These are phyloP conservation scores for Achlya flavicornis DNA, from an alignment of 2,888 invertebrate species.

Conservation along the genomic window DNA sequence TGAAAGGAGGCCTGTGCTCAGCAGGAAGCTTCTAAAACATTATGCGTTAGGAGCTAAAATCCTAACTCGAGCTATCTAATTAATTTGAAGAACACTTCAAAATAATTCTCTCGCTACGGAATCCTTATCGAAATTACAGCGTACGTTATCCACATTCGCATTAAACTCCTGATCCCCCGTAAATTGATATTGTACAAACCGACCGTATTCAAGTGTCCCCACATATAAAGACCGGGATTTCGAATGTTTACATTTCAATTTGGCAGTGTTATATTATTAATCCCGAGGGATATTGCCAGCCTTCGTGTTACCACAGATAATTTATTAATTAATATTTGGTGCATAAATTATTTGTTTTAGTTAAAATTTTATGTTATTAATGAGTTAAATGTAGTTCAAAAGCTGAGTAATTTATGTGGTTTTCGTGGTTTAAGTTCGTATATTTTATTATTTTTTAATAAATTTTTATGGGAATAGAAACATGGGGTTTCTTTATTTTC, in stretches of 20 bases:
- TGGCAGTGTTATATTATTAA: conserved; percentile 36
- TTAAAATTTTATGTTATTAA: neutral
- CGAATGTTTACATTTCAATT: conserved; percentile 37
- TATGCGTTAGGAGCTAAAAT: no score
- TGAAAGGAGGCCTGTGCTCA: no score
- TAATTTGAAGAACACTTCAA: neutral
- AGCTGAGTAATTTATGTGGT: no score
- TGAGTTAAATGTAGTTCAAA: no score
- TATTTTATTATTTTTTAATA: no score
- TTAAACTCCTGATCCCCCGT: conserved; percentile 42
- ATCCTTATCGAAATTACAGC: conserved; percentile 41
- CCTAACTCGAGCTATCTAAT: no score
- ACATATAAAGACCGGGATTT: conserved; percentile 19
- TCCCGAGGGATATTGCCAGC: conserved; percentile 33
- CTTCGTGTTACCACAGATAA: conserved; percentile 31
- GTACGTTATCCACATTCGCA: conserved; percentile 39
- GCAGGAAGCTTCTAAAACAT: no score
- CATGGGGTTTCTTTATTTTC: no score
- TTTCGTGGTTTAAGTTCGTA: no score
- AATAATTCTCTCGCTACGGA: conserved; percentile 13
- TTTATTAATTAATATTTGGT: conserved; percentile 41
- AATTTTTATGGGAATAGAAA: no score
- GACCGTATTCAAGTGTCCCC: conserved; percentile 29
- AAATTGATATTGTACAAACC: conserved; percentile 47
- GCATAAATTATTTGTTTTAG: conserved; percentile 33